These are phyloP conservation scores for Urocynchramus pylzowi DNA, from an alignment of 2,113 vertebrate species.

Conservation along the genomic window DNA sequence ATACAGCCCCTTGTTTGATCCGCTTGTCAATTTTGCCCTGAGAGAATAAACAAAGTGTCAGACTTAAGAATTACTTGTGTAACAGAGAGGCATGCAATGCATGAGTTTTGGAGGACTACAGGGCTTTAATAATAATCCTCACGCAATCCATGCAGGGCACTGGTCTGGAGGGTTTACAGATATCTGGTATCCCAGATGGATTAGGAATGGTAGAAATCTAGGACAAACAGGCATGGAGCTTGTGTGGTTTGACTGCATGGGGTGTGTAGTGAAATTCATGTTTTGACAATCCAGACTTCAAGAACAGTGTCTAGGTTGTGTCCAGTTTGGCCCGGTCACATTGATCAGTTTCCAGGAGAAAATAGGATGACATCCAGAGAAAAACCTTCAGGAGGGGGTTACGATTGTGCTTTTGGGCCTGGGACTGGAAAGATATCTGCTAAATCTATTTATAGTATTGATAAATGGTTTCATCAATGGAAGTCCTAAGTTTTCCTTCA, in stretches of 20 bases:
- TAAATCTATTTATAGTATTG: background rate
- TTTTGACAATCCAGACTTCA: background rate
- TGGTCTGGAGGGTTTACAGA: background rate
- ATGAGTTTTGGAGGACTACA: background rate
- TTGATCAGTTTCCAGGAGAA: background rate
- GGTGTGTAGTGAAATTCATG: background rate
- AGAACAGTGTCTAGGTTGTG: background rate
- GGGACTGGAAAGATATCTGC: background rate
- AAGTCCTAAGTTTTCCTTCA: background rate
- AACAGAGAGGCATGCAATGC: background rate
- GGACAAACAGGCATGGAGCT: background rate
- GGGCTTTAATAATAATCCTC: background rate
- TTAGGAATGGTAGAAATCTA: background rate
- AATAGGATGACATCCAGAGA: background rate
- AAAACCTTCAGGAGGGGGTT: background rate
- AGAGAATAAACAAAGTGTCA: background rate
- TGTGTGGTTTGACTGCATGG: background rate
- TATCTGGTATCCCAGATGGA: background rate
- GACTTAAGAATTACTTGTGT: background rate
- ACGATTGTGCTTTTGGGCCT: background rate
- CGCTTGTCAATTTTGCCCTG: background rate
- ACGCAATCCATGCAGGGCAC: background rate
- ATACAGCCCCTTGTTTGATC: background rate
- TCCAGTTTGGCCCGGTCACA: background rate
- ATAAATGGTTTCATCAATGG: background rate